Evolutionary conservation across 2,113 vertebrate genomes (phyloP), one percentile per base, ranked within the genome.

Genomic region (Eira barbara): DNA sequence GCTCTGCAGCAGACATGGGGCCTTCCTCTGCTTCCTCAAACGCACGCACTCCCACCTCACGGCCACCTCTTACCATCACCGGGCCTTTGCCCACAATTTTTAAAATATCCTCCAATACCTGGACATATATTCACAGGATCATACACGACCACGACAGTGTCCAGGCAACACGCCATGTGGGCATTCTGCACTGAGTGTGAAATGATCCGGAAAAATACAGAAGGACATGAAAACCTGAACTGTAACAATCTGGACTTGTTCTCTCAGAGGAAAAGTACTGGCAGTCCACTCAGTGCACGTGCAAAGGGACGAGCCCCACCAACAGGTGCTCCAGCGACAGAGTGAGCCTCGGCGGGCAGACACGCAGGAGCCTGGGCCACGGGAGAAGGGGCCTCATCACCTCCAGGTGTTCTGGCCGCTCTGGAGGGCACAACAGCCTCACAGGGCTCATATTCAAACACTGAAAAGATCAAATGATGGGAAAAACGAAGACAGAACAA

Each of bases 331-430:
- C 59, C 12, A 10, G 42, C 2, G 2, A 92, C 63, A 31, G 12
- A 15, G 76, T 20, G 39, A 15, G 31, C 79, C 10, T n/a, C 18
- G 8, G 15, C 4, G 31, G 71, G 20, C 1, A 1, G 61, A 74
- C 76, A 73, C 2, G 0, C 0, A 55, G 29, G 34, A 14, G 27
- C 55, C 42, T 36, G 4, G 34, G 45, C n/a, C 91, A 34, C 0
- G 0, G 3, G 3, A 42, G 9, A 79, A 55, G 17, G 34, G 52
- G 15, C 61, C 69, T 80, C 25, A 4, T 29, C 15, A n/a, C 59
- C 2, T 1, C 10, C 39, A n/a, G 21, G 20, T 55, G 84, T 59
- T 39, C 39, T 6, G 57, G 34, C 34, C 52, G 23, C 59, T 47
- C 69, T 29, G 12, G 2, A n/a, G n/a, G 55, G 31, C 52, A 74